Base-by-base conservation (phyloP, 1,140 invertebrate genomes). In the Pygmarrhopalites habei region DNA sequence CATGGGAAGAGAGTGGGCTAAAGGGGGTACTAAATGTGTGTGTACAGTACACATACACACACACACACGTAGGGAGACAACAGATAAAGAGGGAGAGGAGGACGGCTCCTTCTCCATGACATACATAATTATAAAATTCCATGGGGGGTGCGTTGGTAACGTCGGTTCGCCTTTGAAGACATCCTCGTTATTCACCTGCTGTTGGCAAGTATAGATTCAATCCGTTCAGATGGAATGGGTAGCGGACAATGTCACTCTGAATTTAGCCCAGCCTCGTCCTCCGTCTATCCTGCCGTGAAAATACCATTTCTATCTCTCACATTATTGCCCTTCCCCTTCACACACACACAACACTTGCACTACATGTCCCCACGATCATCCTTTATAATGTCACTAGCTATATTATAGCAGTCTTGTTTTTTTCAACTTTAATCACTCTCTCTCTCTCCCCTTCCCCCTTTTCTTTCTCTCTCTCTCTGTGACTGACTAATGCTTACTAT, bases 121-220 rank as follows among this genome's bases (percentile, higher is more conserved):
- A 53, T 60, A 60, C 60, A 67, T 65, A 68, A 70, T 70, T 70
- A 70, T 70, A 66, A 67, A 70, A 70, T 70, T 70, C 65, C 69
- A 60, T 49, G 65, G 60, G 69, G 69, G 69, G 69, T 65, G 5
- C 15, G 15, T 15, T 62, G 58, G 41, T 2, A 47, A 43, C 58
- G 66, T 60, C 69, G 69, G 69, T 62, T 19, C 62, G n/a, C 66
- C 65, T 70, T 70, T 70, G 69, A 70, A 60, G 59, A 66, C 62
- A 63, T 65, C 56, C 60, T 70, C 65, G 65, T 66, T 70, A 70
- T 58, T 67, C 69, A 70, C 65, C 65, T 67, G 65, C 67, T 66
- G 59, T 59, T 67, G 60, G 53, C 26, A 25, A 52, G 32, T 35
- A 10, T 32, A 64, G 55, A 62, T 60, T 66, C 55, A 53, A 55